Conservation (phyloP, 2,888 invertebrate genomes). For the Philonicus albiceps region DNA sequence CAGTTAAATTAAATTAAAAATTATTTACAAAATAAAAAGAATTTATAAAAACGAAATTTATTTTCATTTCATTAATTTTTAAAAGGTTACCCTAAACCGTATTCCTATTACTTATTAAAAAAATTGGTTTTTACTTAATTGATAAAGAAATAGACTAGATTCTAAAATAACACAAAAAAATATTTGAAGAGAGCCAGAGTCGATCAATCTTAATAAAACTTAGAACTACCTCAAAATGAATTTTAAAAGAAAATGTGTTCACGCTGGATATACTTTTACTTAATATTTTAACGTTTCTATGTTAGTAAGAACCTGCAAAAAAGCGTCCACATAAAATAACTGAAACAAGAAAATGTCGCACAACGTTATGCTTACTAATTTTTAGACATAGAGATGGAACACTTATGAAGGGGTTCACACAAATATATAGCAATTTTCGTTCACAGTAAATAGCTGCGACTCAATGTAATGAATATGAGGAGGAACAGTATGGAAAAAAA, state of each 20-base stretch:
- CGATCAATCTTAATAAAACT: not conserved
- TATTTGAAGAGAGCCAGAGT: not conserved
- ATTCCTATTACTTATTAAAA: not conserved
- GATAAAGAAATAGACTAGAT: not conserved
- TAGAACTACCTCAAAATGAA: not conserved
- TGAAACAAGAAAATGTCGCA: not conserved
- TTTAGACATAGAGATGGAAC: not conserved
- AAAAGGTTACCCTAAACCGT: not conserved
- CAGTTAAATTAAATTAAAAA: not conserved
- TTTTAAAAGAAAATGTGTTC: not conserved
- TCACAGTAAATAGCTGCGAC: not conserved
- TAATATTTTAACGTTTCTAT: not conserved
- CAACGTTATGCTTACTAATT: not conserved
- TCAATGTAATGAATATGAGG: not conserved
- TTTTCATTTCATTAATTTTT: not conserved
- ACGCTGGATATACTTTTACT: not conserved
- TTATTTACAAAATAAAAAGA: not conserved
- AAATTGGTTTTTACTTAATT: not conserved
- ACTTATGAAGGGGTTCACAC: not conserved
- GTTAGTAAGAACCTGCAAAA: not conserved
- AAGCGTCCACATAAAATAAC: not conserved
- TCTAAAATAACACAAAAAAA: not conserved
- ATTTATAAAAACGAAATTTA: not conserved
- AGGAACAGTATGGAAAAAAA: constrained; percentile 52
- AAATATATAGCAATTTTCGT: not conserved